phyloP scores from a whole-genome alignment of 2,797 vertebrate species.

The Falco cherrug region DNA sequence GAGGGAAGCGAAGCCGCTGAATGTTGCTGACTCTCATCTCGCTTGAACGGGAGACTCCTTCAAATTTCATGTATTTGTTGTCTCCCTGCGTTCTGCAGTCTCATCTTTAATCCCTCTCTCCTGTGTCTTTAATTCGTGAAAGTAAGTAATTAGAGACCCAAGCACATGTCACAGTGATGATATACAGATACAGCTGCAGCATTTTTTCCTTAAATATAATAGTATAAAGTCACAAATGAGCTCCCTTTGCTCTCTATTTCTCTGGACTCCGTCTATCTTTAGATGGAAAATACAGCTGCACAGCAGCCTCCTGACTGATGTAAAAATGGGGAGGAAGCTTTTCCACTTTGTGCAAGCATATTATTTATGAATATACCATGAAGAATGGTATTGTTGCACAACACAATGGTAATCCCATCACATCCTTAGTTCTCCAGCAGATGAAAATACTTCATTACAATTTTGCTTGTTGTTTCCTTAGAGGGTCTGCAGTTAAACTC shows the following conservation, averaged over 20 bases:
- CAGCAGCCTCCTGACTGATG: neutral
- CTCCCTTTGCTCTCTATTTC: neutral
- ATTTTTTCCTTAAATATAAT: neutral
- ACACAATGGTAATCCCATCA: neutral
- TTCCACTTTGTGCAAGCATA: neutral
- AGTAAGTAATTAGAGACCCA: neutral
- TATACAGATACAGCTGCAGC: neutral
- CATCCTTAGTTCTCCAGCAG: neutral
- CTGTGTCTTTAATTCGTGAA: neutral
- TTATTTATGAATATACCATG: neutral
- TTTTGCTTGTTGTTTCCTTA: neutral
- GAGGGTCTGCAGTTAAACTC: neutral
- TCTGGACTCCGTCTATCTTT: neutral
- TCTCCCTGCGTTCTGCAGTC: neutral
- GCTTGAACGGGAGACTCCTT: neutral
- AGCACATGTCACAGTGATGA: neutral
- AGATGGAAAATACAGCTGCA: neutral
- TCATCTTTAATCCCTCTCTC: conserved; percentile 9
- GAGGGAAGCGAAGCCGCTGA: neutral
- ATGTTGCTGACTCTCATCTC: neutral
- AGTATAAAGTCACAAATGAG: neutral
- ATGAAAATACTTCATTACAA: neutral
- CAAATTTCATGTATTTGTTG: neutral
- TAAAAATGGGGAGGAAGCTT: neutral
- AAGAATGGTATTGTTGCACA: neutral